Conservation (phyloP, 2,888 invertebrate species). For the Drosophila birchii region DNA sequence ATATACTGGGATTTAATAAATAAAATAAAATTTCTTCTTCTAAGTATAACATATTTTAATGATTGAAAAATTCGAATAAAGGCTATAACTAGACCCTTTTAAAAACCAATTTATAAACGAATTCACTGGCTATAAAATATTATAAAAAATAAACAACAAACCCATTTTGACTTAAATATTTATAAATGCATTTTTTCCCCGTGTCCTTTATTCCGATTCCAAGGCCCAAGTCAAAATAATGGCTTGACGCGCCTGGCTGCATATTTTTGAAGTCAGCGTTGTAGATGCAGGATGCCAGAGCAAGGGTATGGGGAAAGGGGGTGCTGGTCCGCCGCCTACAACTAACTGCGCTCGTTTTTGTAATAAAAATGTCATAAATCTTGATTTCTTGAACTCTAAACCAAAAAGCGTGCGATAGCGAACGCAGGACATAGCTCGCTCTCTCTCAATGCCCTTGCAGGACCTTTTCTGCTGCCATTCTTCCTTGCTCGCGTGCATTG, state of each 20-base stretch:
- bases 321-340: constrained; percentile 53
- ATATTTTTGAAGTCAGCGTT: constrained; percentile 70
- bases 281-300: constrained; percentile 18
- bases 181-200: neutral
- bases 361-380: constrained; percentile 82
- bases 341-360: constrained; percentile 69
- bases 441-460: neutral
- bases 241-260: constrained; percentile 70
- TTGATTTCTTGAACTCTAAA: constrained; percentile 75
- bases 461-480: neutral
- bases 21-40: neutral
- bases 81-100: neutral
- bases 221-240: constrained; percentile 61
- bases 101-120: neutral
- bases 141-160: neutral
- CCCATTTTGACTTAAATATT: neutral
- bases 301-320: neutral
- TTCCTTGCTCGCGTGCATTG: constrained; percentile 8
- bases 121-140: neutral
- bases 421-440: constrained; percentile 30
- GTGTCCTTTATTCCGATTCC: constrained; percentile 23
- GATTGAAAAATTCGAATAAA: neutral
- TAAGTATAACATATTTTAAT: neutral
- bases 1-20: too few species aligned
- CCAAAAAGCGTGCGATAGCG: constrained; percentile 70